phyloP scores from a whole-genome alignment of 2,113 vertebrate genomes.

The Mugil cephalus region DNA sequence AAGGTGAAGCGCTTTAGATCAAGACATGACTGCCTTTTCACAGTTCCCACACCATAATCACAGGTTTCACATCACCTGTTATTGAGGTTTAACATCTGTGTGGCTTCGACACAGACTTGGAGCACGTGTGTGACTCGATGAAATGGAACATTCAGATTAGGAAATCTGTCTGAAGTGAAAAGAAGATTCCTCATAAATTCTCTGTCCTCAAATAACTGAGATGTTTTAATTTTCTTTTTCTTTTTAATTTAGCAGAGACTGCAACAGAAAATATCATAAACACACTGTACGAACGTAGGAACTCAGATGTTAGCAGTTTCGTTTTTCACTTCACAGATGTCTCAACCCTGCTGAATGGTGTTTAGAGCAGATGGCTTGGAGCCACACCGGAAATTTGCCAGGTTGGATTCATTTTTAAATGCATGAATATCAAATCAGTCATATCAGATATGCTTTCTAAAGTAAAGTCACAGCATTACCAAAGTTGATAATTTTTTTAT shows the following conservation, averaged over 20 bases:
- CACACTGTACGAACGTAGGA: neutral
- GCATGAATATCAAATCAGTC: neutral
- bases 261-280: neutral
- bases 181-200: neutral
- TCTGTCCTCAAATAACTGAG: neutral
- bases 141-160: neutral
- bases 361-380: conserved; percentile 11
- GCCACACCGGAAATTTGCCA: conserved; percentile 26
- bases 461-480: neutral
- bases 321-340: conserved; percentile 48
- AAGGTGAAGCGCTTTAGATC: conserved; percentile 33
- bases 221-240: neutral
- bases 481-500: no score
- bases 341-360: conserved; percentile 42
- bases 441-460: neutral
- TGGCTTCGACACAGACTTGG: neutral
- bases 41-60: no score
- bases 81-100: no score
- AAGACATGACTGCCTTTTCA: neutral
- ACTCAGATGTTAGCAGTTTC: neutral
- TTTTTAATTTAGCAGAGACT: neutral
- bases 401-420: conserved; percentile 24
- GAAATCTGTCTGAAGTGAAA: neutral
- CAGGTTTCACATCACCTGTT: no score
- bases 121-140: neutral